Conservation (phyloP, 2,888 invertebrate species). For the Stenodera caucasica region DNA sequence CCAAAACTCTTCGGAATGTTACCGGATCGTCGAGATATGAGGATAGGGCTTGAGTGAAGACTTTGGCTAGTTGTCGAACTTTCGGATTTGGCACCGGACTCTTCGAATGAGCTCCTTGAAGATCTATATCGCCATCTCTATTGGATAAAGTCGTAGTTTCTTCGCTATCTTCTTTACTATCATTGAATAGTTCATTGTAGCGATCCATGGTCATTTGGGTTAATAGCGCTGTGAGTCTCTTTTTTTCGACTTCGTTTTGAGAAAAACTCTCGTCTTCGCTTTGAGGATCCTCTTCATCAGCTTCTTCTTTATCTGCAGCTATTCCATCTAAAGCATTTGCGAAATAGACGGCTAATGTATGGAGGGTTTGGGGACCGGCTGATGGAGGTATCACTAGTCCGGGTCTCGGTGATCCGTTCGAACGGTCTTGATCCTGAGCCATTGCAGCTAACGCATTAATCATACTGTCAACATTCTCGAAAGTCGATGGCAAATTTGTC, state of each 20-base stretch:
- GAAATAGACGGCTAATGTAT: slow-evolving; percentile 79
- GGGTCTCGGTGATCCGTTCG: slow-evolving; percentile 58
- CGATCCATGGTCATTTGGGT: slow-evolving; percentile 70
- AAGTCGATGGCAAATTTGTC: slow-evolving; percentile 53
- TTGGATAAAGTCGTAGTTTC: slow-evolving; percentile 20
- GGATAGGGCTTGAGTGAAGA: slow-evolving; percentile 80
- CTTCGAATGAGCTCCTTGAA: slow-evolving; percentile 66
- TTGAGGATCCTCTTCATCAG: slow-evolving; percentile 37
- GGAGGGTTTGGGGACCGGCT: slow-evolving; percentile 74
- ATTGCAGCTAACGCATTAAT: slow-evolving; percentile 68
- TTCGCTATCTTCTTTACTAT: slow-evolving; percentile 35
- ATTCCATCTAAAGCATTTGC: slow-evolving; percentile 69
- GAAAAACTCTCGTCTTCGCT: slow-evolving; percentile 36
- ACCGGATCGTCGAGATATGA: slow-evolving; percentile 82
- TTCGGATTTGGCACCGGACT: slow-evolving; percentile 66
- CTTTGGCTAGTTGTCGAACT: slow-evolving; percentile 77
- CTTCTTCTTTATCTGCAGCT: slow-evolving; percentile 52
- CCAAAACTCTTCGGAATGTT: slow-evolving; percentile 75
- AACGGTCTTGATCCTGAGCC: slow-evolving; percentile 59
- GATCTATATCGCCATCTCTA: slow-evolving; percentile 54
- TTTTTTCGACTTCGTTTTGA: slow-evolving; percentile 46
- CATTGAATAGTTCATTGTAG: slow-evolving; percentile 58
- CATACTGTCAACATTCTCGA: slow-evolving; percentile 71
- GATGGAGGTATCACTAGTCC: slow-evolving; percentile 74
- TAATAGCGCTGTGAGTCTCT: slow-evolving; percentile 63